Conservation (phyloP, 2,797 vertebrate species). For the Chelon auratus region DNA sequence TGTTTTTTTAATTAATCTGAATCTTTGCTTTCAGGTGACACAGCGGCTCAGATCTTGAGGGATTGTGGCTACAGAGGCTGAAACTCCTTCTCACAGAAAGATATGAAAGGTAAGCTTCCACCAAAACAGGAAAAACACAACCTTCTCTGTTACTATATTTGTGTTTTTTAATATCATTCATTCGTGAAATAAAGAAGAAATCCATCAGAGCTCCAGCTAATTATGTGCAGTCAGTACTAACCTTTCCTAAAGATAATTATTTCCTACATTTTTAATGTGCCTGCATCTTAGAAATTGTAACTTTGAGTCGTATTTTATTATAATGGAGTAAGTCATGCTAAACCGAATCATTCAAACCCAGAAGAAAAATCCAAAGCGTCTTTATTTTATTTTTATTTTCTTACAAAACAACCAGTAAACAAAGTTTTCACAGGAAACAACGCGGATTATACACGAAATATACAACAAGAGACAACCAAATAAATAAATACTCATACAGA, state of each 20-base stretch:
- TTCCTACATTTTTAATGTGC: too few relatives aligned
- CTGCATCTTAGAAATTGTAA: too few relatives aligned
- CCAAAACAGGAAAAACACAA: background rate
- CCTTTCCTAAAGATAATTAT: too few relatives aligned
- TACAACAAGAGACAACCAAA: slow-evolving; percentile 75
- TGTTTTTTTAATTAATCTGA: background rate
- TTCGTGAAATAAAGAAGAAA: too few relatives aligned
- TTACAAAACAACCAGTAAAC: slow-evolving; percentile 66
- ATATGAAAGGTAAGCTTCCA: background rate
- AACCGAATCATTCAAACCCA: too few relatives aligned
- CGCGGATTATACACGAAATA: slow-evolving; percentile 64
- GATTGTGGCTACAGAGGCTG: background rate
- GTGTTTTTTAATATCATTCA: too few relatives aligned
- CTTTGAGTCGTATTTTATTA: too few relatives aligned
- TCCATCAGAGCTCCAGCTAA: too few relatives aligned
- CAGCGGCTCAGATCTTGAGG: background rate
- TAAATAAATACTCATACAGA: slow-evolving; percentile 75
- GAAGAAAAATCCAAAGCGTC: slow-evolving; percentile 6
- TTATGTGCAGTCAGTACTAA: too few relatives aligned
- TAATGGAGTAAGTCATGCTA: too few relatives aligned
- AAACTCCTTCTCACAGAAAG: background rate
- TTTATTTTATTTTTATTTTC: slow-evolving; percentile 60
- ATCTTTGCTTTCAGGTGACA: background rate
- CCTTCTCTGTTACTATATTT: too few relatives aligned
- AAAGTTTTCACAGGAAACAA: slow-evolving; percentile 51